Evolutionary conservation across 1,140 invertebrate species (phyloP).

Genomic region (Drosophila ercepeae): DNA sequence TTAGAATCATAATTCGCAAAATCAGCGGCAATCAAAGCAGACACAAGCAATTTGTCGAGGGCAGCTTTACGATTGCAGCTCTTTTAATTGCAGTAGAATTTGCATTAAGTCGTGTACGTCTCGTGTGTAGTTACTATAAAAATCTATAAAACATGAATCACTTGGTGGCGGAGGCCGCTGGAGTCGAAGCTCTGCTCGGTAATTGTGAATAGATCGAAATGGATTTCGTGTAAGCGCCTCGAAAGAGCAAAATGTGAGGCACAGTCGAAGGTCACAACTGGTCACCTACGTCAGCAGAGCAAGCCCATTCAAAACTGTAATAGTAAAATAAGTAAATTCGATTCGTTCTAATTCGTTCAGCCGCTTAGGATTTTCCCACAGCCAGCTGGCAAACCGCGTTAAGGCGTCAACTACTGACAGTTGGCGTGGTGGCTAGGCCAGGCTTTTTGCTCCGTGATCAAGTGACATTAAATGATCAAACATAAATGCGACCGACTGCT

Average conservation of each 20-base stretch:
- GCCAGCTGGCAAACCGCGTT: slow-evolving; percentile 30
- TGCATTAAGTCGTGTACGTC: slow-evolving; percentile 46
- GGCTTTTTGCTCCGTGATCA: slow-evolving; percentile 36
- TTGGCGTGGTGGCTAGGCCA: slow-evolving; percentile 16
- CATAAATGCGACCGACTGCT: slow-evolving; percentile 41
- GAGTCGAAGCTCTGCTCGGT: slow-evolving; percentile 14
- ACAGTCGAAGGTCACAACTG: slow-evolving; percentile 56
- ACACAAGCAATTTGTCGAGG: slow-evolving; percentile 63
- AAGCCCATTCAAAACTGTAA: slow-evolving; percentile 41
- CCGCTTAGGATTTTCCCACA: slow-evolving; percentile 46
- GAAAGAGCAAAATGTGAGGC: slow-evolving; percentile 63
- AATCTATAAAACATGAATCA: slow-evolving; percentile 56
- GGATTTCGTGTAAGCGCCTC: slow-evolving; percentile 61
- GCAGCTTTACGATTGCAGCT: slow-evolving; percentile 21
- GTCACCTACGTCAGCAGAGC: slow-evolving; percentile 19
- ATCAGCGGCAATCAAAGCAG: slow-evolving; percentile 27
- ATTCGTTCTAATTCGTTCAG: slow-evolving; percentile 15
- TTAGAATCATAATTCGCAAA: slow-evolving; percentile 57
- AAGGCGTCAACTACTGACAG: slow-evolving; percentile 40
- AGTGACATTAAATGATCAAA: slow-evolving; percentile 51
- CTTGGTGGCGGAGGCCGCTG: slow-evolving; percentile 20
- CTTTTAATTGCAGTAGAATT: slow-evolving; percentile 64
- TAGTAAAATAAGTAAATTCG: slow-evolving; percentile 20
- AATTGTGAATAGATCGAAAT: slow-evolving; percentile 62
- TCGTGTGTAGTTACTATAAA: neutral